phyloP scores from a whole-genome alignment of 2,888 invertebrate genomes.

The Cyaniris semiargus region DNA sequence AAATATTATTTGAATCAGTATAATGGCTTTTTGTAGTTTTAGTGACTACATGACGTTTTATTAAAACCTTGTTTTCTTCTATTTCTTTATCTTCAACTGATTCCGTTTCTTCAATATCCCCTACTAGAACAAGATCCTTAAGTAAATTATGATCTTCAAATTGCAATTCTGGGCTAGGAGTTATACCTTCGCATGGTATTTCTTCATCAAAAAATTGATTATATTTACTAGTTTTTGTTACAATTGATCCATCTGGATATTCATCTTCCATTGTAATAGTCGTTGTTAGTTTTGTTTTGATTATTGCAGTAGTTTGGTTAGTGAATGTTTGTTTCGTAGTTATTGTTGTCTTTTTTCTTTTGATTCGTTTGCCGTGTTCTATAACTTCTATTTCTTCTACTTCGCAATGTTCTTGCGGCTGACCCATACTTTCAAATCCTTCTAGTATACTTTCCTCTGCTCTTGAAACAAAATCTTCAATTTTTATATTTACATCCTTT shows the following conservation, averaged over 20 bases:
- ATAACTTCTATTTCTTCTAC: conserved; percentile 52
- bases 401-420: conserved; percentile 54
- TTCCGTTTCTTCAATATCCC: conserved; percentile 53
- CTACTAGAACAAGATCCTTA: conserved; percentile 46
- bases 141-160: conserved; percentile 46
- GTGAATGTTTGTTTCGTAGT: conserved; percentile 55
- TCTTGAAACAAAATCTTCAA: conserved; percentile 57
- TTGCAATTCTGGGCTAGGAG: conserved; percentile 21
- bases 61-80: conserved; percentile 50
- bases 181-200: neutral
- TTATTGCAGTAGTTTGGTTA: conserved; percentile 49
- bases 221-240: conserved; percentile 68
- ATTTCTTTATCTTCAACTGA: conserved; percentile 50
- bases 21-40: conserved; percentile 59
- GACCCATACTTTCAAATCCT: conserved; percentile 52
- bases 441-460: conserved; percentile 47
- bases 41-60: conserved; percentile 56
- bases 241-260: conserved; percentile 65
- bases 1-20: conserved; percentile 48
- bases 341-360: conserved; percentile 59
- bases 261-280: conserved; percentile 65
- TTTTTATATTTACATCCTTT: conserved; percentile 66
- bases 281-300: conserved; percentile 59
- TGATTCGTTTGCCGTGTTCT: conserved; percentile 57
- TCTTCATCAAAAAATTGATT: conserved; percentile 58